Percentiles rank a stretch among this genome's conserved stretches.
Conservation (phyloP, 2,113 vertebrate genomes). For the Dasyornis broadbenti region DNA sequence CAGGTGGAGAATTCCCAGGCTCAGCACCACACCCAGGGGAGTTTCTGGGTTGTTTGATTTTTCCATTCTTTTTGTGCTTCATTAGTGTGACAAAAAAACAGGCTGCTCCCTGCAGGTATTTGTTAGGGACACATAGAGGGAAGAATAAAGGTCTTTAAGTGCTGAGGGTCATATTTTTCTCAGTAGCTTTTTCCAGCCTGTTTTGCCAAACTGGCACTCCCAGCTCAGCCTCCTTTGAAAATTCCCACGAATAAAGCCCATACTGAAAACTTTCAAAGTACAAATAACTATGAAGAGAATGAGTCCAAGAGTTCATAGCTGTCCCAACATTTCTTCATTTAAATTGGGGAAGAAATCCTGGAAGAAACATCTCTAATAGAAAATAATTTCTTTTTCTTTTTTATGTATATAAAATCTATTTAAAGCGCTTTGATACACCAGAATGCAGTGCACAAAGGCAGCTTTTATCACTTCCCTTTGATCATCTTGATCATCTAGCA, state of each 20-base stretch:
- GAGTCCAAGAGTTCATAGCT: neutral
- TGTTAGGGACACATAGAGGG: neutral
- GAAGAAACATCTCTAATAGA: neutral
- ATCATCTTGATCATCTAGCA: neutral
- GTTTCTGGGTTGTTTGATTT: neutral
- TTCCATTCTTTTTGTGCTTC: neutral
- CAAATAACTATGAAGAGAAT: neutral
- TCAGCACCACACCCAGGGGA: neutral
- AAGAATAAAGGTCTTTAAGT: neutral
- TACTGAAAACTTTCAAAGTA: neutral
- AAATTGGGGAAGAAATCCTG: neutral
- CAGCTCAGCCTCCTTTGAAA: neutral
- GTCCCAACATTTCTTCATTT: neutral
- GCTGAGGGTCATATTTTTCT: neutral
- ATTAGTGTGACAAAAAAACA: neutral
- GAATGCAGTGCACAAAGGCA: neutral
- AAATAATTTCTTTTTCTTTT: neutral
- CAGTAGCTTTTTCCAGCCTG: neutral
- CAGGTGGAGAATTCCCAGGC: neutral
- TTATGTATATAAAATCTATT: no score
- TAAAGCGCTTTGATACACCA: neutral
- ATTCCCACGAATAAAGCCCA: neutral
- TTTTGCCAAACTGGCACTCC: neutral
- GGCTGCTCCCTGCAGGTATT: neutral
- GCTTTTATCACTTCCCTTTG: neutral